Base-by-base conservation (phyloP, 1,140 invertebrate species). In the Mylabris phalerata region DNA sequence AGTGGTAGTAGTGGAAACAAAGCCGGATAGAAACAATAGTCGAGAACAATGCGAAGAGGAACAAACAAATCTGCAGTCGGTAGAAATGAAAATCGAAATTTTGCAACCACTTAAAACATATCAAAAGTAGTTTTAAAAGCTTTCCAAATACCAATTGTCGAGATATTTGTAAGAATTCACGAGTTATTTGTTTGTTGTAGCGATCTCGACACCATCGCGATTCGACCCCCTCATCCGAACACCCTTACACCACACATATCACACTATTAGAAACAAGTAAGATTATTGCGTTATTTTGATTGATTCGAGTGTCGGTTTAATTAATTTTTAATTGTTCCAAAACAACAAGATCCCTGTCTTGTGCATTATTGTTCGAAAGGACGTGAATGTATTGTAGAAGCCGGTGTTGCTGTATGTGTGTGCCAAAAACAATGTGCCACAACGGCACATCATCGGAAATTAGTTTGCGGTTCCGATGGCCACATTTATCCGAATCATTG, bases 381-480 rank as follows among this genome's bases (percentile, higher is more conserved):
- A 9, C 76, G 83, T 43, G 84, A 86, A 70, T 89, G 87, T 67
- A 72, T 79, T n/a, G 68, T 77, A 3, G 72, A 77, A 11, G 71
- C 76, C n/a, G 75, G 74, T 1, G 67, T 78, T 40, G 78, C 83
- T 0, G 66, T 77, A 13, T 90, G 88, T 70, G 77, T 84, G 25
- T 90, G 88, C 71, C 78, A 80, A 25, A 77, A 77, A 39, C 74
- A 78, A 59, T 86, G 84, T 62, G 69, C 2, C 7, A 32, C 32
- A 32, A 32, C 32, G 7, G 72, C 41, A 62, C 66, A 72, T 10
- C 82, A 83, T 68, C 80, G 82, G 57, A 75, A 77, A 57, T 80
- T 84, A 52, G 85, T 89, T 42, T 90, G 87, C 71, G 87, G 85
- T n/a, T 83, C 84, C 6, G 85, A 90, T 71, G 86, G 86, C 2